Conservation (phyloP, 1,140 invertebrate genomes). For the Zaprionus inermis region DNA sequence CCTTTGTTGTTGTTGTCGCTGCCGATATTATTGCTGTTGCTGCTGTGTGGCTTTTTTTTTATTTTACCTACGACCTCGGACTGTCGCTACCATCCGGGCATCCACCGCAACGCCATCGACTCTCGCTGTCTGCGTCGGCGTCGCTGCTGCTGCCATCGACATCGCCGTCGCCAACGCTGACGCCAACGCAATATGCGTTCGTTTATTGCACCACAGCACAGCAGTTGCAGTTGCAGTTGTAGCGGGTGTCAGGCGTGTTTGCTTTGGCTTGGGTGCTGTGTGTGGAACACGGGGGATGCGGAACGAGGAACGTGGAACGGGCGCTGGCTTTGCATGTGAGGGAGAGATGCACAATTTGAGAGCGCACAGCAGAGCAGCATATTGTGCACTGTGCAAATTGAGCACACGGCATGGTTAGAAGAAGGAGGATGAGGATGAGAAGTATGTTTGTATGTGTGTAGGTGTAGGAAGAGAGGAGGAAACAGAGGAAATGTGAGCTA, state of each 20-base stretch:
- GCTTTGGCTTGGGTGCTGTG: neutral
- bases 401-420: conserved; percentile 55
- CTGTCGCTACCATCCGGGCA: conserved; percentile 53
- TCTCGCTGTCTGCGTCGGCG: conserved; percentile 25
- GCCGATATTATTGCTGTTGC: conserved; percentile 53
- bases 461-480: conserved; percentile 17
- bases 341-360: conserved; percentile 67
- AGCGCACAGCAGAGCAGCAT: conserved; percentile 38
- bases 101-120: conserved; percentile 30
- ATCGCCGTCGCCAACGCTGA: conserved; percentile 27
- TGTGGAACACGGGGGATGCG: neutral
- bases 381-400: conserved; percentile 44
- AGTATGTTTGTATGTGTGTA: conserved; percentile 22
- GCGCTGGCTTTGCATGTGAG: conserved; percentile 37
- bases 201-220: conserved; percentile 75
- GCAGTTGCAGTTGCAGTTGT: conserved; percentile 65
- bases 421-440: conserved; percentile 29
- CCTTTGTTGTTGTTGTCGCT: conserved; percentile 46
- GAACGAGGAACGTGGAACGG: conserved; percentile 5
- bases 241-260: conserved; percentile 30
- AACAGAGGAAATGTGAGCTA: conserved; percentile 18
- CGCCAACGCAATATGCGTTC: conserved; percentile 80
- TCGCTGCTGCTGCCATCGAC: neutral
- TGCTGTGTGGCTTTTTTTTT: conserved; percentile 15
- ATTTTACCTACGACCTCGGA: conserved; percentile 57